Percentiles rank a stretch among this genome's conserved stretches.
These are phyloP conservation scores for Dolichoris vasculosae DNA, from an alignment of 1,140 invertebrate genomes.

Conservation along the genomic window DNA sequence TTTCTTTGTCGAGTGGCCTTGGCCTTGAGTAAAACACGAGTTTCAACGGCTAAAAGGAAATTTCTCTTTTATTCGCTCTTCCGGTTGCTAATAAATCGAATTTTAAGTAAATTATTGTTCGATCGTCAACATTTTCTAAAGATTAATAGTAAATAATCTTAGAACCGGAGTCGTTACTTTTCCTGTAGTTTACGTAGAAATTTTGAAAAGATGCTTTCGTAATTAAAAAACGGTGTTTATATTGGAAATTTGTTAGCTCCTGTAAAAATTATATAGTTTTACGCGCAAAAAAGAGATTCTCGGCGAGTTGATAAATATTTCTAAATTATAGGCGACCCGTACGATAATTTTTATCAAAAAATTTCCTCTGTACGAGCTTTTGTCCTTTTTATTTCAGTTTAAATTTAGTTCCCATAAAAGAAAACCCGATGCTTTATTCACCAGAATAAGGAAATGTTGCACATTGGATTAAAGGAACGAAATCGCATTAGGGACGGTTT, in stretches of 20 bases:
- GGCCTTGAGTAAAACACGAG: neutral
- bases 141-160: neutral
- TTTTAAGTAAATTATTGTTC: neutral
- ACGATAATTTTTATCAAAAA: neutral
- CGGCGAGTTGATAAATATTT: neutral
- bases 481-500: neutral
- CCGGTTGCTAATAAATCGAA: neutral
- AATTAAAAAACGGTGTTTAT: too few species aligned
- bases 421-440: neutral
- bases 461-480: neutral
- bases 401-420: neutral
- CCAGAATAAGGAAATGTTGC: neutral
- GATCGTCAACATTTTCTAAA: neutral
- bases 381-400: neutral
- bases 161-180: too few species aligned
- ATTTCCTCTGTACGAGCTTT: neutral
- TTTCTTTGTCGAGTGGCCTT: neutral
- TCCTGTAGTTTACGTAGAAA: too few species aligned
- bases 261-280: too few species aligned
- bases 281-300: neutral
- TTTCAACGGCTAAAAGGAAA: neutral
- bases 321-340: neutral
- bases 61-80: neutral
- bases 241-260: too few species aligned
- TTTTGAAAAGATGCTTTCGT: too few species aligned